Evolutionary conservation across 2,888 invertebrate genomes (phyloP), one percentile per base, ranked within the genome.

Genomic region (Antheraea yamamai): DNA sequence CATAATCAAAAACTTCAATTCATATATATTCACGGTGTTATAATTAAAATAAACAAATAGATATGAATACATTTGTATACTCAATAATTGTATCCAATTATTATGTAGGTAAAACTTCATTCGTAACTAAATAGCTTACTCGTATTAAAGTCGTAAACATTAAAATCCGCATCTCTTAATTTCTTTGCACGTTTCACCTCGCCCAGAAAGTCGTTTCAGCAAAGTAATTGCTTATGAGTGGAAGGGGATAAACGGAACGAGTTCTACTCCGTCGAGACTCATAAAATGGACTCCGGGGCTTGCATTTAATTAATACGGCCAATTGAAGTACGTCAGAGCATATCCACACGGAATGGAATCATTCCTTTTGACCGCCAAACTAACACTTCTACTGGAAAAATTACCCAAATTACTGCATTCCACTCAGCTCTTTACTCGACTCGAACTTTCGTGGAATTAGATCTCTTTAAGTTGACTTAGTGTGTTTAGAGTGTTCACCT

Each of bases 211-310:
- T 91, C 92, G 89, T 92, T 92, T 88, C 87, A 86, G 85, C 87
- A 89, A 91, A 93, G 91, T 94, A 94, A 93, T 94, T 93, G 94
- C 94, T 94, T 93, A 93, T 93, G 93, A 94, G 92, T 92, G 89
- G 90, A 90, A 91, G 90, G 89, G 93, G 92, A 93, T 93, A 92
- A 94, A 90, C 92, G 91, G 86, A 92, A 93, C 91, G 92, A 92
- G 91, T 88, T 91, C 89, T 87, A 89, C 92, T 92, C 90, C 89
- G 84, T 82, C 83, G 89, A 87, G 88, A 81, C 88, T 91, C 93
- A 89, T 93, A 92, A 93, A 94, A 91, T 91, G 93, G 91, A 92
- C 91, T 93, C 92, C 83, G 91, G 88, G 91, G 92, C 91, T 92
- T 93, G 93, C 92, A 93, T 93, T 92, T 93, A 94, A 94, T 94